Evolutionary conservation across 2,888 invertebrate genomes (phyloP), one percentile per base, ranked within the genome.

Genomic region (Stenchaetothrips biformis): DNA sequence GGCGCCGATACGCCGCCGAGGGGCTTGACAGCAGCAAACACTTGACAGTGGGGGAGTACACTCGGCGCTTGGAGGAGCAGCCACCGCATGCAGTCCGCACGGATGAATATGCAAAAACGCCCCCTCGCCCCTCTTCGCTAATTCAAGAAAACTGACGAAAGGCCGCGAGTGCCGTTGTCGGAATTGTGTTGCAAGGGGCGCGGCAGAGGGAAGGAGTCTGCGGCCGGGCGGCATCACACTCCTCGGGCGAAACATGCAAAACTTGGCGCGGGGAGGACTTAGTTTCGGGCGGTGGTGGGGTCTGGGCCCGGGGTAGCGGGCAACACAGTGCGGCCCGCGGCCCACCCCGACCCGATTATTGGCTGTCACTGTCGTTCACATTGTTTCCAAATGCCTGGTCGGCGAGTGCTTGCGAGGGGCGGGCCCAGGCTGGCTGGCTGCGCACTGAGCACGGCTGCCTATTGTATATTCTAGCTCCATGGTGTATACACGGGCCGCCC

Each of bases 331-430:
- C 21, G 25, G 21, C 67, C 67, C 67, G 67, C 21, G 8, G 8
- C 21, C 67, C 21, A 11, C 67, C n/a, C 67, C 7, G 67, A 74
- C 67, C 11, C 67, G 67, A 74, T 74, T 74, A 74, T 74, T 74
- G 67, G 67, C 67, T 74, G 67, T 74, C 67, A 74, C 67, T 74
- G 67, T 74, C 21, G 67, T 11, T 74, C 67, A 74, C 67, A 74
- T 74, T 74, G 67, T 74, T 74, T 74, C 67, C 67, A 11, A 74
- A 74, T 74, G 21, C 21, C 67, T 11, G 67, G 53, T 7, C 53
- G 3, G 21, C 67, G 37, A 37, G 37, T 37, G 18, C 21, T 21
- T 4, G n/a, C 67, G 21, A 2, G 21, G 67, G n/a, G 67, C 7
- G 67, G 62, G 67, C 37, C 37, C 37, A 37, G 37, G 37, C 59